Percentiles rank a stretch among this genome's conserved stretches.
Conservation (phyloP, 2,113 vertebrate genomes). For the Bos javanicus region DNA sequence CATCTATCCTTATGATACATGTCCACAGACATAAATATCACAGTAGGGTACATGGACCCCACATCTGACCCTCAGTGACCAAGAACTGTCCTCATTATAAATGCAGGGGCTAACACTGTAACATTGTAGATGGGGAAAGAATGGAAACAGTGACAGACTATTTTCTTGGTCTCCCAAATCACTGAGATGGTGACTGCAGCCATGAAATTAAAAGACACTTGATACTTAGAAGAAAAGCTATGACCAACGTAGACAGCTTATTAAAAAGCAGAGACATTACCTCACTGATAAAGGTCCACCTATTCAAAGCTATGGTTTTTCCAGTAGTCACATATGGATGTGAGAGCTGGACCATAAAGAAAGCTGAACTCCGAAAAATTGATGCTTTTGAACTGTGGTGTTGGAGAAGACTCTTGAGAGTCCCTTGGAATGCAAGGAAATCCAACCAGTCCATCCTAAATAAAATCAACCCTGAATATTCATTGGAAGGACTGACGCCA, state of each 20-base stretch:
- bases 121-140: background rate
- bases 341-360: background rate
- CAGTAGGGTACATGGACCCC: background rate
- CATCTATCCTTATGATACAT: background rate
- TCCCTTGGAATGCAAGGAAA: background rate
- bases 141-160: background rate
- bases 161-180: background rate
- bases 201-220: background rate
- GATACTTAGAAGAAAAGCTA: background rate
- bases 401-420: background rate
- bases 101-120: background rate
- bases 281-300: background rate
- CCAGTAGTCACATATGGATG: background rate
- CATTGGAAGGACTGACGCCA: background rate
- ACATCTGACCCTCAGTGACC: background rate
- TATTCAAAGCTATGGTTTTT: background rate
- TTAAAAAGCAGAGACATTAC: background rate
- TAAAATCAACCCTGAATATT: background rate
- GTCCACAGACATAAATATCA: background rate
- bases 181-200: background rate
- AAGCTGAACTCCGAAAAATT: rapidly evolving
- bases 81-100: background rate
- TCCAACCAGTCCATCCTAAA: background rate
- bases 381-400: background rate
- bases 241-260: background rate